A percentile compares a stretch with the other conserved stretches of the same genome.
phyloP scores from a whole-genome alignment of 2,797 vertebrate species.

The Ispidina lecontei region DNA sequence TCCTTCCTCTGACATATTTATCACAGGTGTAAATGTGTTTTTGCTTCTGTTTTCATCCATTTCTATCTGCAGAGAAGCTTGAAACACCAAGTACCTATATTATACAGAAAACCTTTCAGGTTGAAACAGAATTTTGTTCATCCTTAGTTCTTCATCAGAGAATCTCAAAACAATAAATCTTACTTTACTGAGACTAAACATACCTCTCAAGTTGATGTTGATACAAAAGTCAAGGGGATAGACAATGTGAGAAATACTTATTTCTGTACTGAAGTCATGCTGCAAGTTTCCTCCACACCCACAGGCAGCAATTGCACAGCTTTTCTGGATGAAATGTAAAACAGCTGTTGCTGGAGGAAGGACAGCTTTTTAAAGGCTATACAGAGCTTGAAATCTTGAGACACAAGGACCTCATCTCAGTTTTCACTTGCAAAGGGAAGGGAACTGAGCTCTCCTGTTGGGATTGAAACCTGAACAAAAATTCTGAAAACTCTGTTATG shows the following conservation, averaged over 20 bases:
- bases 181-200: background rate
- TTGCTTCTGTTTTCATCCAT: background rate
- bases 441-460: background rate
- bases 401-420: background rate
- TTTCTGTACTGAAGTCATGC: background rate
- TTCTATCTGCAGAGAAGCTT: background rate
- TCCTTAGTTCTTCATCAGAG: background rate
- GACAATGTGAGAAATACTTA: background rate
- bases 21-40: background rate
- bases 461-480: conserved; percentile 1
- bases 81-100: background rate
- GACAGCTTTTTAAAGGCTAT: background rate
- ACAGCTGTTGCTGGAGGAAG: background rate
- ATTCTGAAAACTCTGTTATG: background rate
- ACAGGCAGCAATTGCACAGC: background rate
- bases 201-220: background rate
- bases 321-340: conserved; percentile 10
- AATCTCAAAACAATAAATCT: background rate
- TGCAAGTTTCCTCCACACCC: background rate
- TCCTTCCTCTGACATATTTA: background rate
- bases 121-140: background rate
- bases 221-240: background rate
- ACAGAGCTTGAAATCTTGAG: background rate
- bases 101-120: background rate
- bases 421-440: background rate